phyloP scores from a whole-genome alignment of 2,113 vertebrate genomes.

The Oncorhynchus gorbuscha region DNA sequence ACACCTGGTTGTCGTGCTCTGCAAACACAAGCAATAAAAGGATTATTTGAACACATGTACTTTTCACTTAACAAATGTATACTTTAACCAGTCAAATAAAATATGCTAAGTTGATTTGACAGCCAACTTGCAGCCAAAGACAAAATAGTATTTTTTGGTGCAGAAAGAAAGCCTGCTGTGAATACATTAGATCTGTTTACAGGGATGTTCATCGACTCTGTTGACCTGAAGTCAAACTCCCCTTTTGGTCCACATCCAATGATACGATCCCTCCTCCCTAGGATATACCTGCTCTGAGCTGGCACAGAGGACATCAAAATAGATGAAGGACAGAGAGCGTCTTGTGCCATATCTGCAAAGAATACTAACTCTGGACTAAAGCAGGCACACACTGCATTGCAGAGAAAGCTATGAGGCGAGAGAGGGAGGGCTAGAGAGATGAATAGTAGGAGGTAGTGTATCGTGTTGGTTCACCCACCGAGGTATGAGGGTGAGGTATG shows the following conservation, averaged over 20 bases:
- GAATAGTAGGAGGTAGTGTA: not conserved
- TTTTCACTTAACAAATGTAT: not conserved
- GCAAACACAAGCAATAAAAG: conserved; percentile 28
- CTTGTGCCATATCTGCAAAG: conserved; percentile 46
- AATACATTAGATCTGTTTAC: not conserved
- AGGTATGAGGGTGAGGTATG: conserved; percentile 86
- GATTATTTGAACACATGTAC: not conserved
- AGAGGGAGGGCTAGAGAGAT: not conserved
- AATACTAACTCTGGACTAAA: conserved; percentile 51
- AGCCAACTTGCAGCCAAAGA: too few relatives aligned
- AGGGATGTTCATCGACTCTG: too few relatives aligned
- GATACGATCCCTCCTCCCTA: not conserved
- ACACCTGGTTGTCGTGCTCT: conserved; percentile 85
- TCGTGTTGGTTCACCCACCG: conserved; percentile 70
- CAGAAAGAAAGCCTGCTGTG: not conserved
- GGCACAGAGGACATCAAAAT: conserved; percentile 26
- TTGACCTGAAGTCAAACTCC: not conserved
- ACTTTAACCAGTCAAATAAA: not conserved
- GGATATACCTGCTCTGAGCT: not conserved
- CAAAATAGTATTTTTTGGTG: not conserved
- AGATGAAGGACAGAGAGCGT: conserved; percentile 11
- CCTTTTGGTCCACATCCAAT: not conserved
- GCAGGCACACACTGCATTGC: conserved; percentile 66
- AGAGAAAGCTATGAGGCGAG: conserved; percentile 33
- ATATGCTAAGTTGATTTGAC: too few relatives aligned